Evolutionary conservation across 2,888 invertebrate genomes (phyloP).

Genomic region (Leptothorax acervorum): DNA sequence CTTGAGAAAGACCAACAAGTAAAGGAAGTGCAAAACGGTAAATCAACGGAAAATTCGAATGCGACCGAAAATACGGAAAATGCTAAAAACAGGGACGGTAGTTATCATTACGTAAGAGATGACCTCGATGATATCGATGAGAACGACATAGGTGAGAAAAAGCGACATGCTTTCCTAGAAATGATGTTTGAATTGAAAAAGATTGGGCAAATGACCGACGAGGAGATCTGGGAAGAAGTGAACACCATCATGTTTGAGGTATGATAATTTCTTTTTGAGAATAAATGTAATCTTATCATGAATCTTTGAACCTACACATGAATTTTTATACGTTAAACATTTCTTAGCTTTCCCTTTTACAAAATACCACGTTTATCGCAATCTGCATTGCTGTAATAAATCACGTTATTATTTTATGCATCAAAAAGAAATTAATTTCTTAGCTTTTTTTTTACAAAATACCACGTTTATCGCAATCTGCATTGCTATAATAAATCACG

Average conservation of each 20-base stretch:
- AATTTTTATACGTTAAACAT: background rate
- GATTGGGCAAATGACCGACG: constrained; percentile 90
- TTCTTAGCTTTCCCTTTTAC: background rate
- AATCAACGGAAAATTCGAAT: background rate
- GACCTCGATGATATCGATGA: constrained; percentile 87
- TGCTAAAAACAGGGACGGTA: background rate
- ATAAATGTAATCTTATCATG: background rate
- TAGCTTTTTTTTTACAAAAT: background rate
- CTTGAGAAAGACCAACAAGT: constrained; percentile 32
- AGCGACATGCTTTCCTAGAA: constrained; percentile 95
- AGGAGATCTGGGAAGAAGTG: constrained; percentile 94
- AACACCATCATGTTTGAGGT: constrained; percentile 96
- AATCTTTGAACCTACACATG: background rate
- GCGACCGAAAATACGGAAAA: background rate
- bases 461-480: background rate
- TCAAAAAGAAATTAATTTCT: background rate
- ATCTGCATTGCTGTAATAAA: background rate
- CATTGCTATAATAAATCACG: background rate
- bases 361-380: background rate
- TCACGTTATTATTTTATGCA: background rate
- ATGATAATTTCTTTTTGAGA: constrained; percentile 57
- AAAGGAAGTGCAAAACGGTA: constrained; percentile 16
- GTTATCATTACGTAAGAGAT: constrained; percentile 79
- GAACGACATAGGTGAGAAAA: constrained; percentile 88
- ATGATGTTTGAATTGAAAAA: constrained; percentile 92